Evolutionary conservation across 2,113 vertebrate genomes (phyloP).

Genomic region (Corythaixoides concolor): DNA sequence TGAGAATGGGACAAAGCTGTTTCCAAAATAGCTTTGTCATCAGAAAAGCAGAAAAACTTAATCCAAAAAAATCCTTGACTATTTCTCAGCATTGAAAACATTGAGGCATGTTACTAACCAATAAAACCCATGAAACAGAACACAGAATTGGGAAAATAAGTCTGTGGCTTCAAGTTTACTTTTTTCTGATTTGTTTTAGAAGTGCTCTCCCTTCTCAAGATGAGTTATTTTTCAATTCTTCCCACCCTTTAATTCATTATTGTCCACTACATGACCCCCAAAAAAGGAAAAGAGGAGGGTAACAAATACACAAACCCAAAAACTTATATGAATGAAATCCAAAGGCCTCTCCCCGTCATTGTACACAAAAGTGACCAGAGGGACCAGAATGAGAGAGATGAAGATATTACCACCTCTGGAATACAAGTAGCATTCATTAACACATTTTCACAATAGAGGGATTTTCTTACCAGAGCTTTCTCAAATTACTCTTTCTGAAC

Average conservation of each 20-base stretch:
- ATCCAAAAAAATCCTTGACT: not conserved
- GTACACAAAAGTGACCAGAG: not conserved
- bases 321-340: not conserved
- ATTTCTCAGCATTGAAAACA: conserved; percentile 19
- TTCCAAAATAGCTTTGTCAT: conserved; percentile 8
- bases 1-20: not conserved
- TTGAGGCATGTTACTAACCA: not conserved
- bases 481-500: conserved; percentile 32
- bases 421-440: conserved; percentile 31
- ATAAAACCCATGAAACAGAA: not conserved
- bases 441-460: conserved; percentile 14
- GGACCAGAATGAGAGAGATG: not conserved
- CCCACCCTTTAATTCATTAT: not conserved
- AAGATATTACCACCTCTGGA: conserved; percentile 47
- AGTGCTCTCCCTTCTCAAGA: not conserved
- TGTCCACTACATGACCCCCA: not conserved
- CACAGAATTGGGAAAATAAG: not conserved
- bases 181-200: conserved; percentile 7
- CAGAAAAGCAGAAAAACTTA: conserved; percentile 6
- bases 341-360: not conserved
- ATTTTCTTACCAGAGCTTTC: conserved; percentile 3
- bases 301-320: not conserved
- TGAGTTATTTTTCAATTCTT: not conserved
- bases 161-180: conserved; percentile 12
- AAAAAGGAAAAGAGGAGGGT: not conserved